Evolutionary conservation across 92 coral and sea anemone genomes (phyloP), one percentile per base, ranked within the genome.

Genomic region (Palythoa heliodiscus): DNA sequence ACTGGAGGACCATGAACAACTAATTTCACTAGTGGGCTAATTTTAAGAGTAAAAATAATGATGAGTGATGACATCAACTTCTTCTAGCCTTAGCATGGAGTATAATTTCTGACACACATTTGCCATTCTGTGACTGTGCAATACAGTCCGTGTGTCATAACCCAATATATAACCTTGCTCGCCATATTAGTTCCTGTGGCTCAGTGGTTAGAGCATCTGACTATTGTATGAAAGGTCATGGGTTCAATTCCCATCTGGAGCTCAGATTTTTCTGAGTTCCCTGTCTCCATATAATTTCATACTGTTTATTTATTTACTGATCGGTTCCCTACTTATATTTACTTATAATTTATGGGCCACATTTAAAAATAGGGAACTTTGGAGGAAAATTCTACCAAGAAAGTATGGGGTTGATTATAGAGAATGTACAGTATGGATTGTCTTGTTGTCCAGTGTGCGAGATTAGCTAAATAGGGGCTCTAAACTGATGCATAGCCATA

Each of bases 351-450:
- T 8, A 71, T 14, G 76, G 23, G 15, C 20, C 76, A 70, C 75
- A 70, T 70, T 70, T 29, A 70, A 70, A 70, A 70, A 29, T 35
- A 70, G 52, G 75, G 50, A 70, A 70, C 75, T 52, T 70, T 35
- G 50, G 75, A 70, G 50, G 50, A 70, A 70, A 70, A 70, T 52
- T 70, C 52, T 70, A 70, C 52, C 76, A 71, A 71, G 53, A 71
- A 39, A 40, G 75, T 71, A 9, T 37, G 75, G 52, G 75, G 52
- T n/a, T 71, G 52, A 39, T 11, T 39, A 71, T 71, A 71, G 75
- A 71, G 77, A 73, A 73, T 73, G n/a, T n/a, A n/a, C n/a, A n/a
- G 77, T 73, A 73, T 73, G 60, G 57, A 20, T 73, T 19, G 43
- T 73, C 35, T 73, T 24, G 60, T 43, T 43, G 57, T 43, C 15